phyloP scores from a whole-genome alignment of 1,140 invertebrate genomes.

The Apis dorsata region DNA sequence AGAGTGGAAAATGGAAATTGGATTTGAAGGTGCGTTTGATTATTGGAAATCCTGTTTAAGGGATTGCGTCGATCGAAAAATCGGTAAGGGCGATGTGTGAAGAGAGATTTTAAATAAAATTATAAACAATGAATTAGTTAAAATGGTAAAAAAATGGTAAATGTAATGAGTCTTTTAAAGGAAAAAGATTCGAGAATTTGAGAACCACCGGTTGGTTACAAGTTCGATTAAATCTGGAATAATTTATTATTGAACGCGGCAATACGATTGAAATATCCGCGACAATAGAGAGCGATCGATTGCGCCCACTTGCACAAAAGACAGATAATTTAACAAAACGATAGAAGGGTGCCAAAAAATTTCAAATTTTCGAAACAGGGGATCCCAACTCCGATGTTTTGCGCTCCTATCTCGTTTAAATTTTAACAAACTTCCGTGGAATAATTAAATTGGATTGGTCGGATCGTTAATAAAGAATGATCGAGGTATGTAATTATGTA shows the following conservation, averaged over 20 bases:
- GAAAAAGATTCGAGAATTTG: background rate
- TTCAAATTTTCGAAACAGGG: conserved; percentile 1
- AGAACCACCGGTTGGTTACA: background rate
- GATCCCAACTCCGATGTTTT: too few relatives aligned
- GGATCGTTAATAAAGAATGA: conserved; percentile 15
- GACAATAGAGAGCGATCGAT: conserved; percentile 10
- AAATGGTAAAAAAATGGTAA: background rate
- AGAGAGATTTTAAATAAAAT: too few relatives aligned
- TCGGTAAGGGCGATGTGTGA: too few relatives aligned
- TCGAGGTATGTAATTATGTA: background rate
- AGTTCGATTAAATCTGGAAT: background rate
- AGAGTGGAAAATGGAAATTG: background rate
- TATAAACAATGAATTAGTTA: too few relatives aligned
- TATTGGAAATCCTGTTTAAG: too few relatives aligned
- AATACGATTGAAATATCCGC: conserved; percentile 2
- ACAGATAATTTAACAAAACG: conserved; percentile 21
- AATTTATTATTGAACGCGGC: conserved; percentile 8
- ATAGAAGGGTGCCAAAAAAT: background rate
- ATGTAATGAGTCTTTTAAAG: too few relatives aligned
- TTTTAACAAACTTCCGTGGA: conserved; percentile 5
- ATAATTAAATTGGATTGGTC: conserved; percentile 6
- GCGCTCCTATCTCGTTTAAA: background rate
- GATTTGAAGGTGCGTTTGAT: too few relatives aligned
- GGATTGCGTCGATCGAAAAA: background rate
- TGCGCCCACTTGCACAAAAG: background rate